Percentiles rank a stretch among this genome's conserved stretches.
phyloP scores from a whole-genome alignment of 2,888 invertebrate species.

The Parochlus steinenii region DNA sequence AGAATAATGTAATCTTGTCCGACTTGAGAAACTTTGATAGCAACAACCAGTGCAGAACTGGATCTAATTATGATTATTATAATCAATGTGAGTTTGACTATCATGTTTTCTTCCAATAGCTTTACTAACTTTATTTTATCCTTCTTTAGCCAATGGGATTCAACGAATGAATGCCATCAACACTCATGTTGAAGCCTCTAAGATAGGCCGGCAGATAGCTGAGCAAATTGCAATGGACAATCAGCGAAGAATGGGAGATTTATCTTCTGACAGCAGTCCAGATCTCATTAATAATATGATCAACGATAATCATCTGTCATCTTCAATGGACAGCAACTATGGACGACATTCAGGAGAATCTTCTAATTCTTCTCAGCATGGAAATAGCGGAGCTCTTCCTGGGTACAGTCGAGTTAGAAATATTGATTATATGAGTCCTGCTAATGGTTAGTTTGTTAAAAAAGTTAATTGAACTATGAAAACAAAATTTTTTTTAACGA shows the following conservation, averaged over 20 bases:
- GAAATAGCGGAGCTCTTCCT: conserved; percentile 20
- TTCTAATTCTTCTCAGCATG: conserved; percentile 19
- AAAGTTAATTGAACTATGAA: not conserved
- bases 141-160: conserved; percentile 34
- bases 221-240: conserved; percentile 55
- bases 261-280: conserved; percentile 33
- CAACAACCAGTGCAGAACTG: not conserved
- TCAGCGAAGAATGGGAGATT: conserved; percentile 35
- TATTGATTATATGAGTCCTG: conserved; percentile 28
- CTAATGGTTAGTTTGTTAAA: conserved; percentile 17
- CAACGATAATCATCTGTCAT: conserved; percentile 6
- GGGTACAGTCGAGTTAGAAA: conserved; percentile 20
- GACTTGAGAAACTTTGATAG: conserved; percentile 7
- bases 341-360: conserved; percentile 15
- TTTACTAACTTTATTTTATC: not conserved
- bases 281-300: conserved; percentile 22
- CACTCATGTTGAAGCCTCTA: conserved; percentile 64
- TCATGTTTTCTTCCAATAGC: not conserved
- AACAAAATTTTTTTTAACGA: not conserved
- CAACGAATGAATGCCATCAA: conserved; percentile 55
- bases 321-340: conserved; percentile 19
- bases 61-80: conserved; percentile 35
- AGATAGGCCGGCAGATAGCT: conserved; percentile 71
- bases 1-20: conserved; percentile 59
- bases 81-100: conserved; percentile 32